These are phyloP conservation scores for Crambe crambe DNA, from an alignment of 37 sponge, comb jelly and placozoan genomes.

Conservation along the genomic window DNA sequence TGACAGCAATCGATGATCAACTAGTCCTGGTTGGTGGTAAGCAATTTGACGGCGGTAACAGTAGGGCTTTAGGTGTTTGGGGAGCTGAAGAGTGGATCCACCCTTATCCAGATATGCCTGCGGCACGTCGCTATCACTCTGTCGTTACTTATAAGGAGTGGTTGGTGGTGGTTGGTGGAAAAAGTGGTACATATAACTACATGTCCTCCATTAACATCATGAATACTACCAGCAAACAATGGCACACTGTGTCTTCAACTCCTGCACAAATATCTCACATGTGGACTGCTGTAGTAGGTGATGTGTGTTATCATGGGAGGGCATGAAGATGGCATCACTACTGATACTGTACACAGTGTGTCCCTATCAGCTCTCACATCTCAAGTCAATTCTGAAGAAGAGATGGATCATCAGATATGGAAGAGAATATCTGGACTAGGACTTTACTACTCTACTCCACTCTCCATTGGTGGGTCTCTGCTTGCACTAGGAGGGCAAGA, in stretches of 20 bases:
- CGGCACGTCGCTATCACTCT: not conserved
- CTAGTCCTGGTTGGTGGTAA: constrained; percentile 7
- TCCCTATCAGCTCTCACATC: not conserved
- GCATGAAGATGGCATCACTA: too few species aligned
- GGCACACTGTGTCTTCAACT: not conserved
- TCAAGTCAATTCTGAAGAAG: not conserved
- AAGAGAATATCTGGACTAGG: not conserved
- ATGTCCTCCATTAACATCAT: not conserved
- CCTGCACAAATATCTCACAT: not conserved
- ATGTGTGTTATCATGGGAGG: constrained; percentile 12
- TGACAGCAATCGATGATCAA: not conserved
- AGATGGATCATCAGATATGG: not conserved
- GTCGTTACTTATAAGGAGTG: not conserved
- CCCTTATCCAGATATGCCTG: constrained; percentile 31
- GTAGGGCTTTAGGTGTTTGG: not conserved
- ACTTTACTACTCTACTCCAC: not conserved
- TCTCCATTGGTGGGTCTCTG: constrained; percentile 1
- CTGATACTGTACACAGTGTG: not conserved
- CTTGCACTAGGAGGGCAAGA: constrained; percentile 1
- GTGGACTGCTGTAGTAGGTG: not conserved
- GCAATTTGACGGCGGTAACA: too few species aligned
- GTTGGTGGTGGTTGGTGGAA: constrained; percentile 19
- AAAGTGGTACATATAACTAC: not conserved
- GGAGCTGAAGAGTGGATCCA: constrained; percentile 1
- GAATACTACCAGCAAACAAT: not conserved